A percentile compares a stretch with the other conserved stretches of the same genome.
Conservation (phyloP, 2,113 vertebrate species). For the Leucopsar rothschildi region DNA sequence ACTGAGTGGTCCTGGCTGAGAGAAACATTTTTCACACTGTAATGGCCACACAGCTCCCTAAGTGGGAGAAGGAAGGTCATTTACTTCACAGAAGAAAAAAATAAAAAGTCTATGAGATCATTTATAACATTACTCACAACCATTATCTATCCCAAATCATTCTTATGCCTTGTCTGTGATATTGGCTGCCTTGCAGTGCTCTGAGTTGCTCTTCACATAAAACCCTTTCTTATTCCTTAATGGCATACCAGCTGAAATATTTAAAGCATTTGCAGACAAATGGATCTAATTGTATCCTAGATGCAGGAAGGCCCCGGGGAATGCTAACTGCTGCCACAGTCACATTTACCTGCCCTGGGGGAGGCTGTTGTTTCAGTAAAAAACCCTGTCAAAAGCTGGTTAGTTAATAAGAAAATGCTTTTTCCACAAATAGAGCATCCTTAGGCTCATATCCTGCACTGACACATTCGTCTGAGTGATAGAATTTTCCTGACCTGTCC, state of each 20-base stretch:
- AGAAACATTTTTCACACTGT: slow-evolving; percentile 47
- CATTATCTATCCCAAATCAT: slow-evolving; percentile 65
- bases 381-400: slow-evolving; percentile 1
- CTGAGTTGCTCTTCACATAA: slow-evolving; percentile 41
- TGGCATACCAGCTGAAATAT: slow-evolving; percentile 60
- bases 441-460: background rate
- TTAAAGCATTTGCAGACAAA: slow-evolving; percentile 63
- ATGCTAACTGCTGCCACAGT: background rate
- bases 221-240: slow-evolving; percentile 54
- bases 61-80: slow-evolving; percentile 53
- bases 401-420: slow-evolving; percentile 41
- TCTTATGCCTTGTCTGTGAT: slow-evolving; percentile 55
- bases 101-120: slow-evolving; percentile 52
- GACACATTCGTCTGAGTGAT: background rate
- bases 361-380: slow-evolving; percentile 40
- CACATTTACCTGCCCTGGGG: slow-evolving; percentile 47
- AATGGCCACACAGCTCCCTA: slow-evolving; percentile 28
- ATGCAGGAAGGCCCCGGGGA: background rate
- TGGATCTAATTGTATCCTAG: slow-evolving; percentile 46
- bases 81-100: slow-evolving; percentile 44
- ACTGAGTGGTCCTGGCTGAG: slow-evolving; percentile 22
- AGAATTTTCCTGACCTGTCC: background rate
- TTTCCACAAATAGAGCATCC: background rate
- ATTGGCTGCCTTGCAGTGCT: slow-evolving; percentile 51
- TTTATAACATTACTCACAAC: slow-evolving; percentile 64